Evolutionary conservation across 2,113 vertebrate species (phyloP).

Genomic region (Limnothrissa miodon): DNA sequence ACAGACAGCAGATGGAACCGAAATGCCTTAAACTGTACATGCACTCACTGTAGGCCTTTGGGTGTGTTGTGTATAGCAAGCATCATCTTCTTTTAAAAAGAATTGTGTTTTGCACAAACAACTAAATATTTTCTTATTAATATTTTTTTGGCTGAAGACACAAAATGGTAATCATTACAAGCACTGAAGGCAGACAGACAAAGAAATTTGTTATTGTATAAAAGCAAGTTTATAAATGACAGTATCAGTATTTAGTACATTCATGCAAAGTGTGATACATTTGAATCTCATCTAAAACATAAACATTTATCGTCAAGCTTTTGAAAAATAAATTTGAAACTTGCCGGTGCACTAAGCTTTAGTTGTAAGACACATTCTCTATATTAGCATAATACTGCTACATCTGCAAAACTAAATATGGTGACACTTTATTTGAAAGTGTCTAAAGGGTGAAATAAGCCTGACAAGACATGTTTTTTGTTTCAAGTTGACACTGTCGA

Average conservation of each 20-base stretch:
- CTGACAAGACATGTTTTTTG: too few relatives aligned
- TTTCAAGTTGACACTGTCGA: too few relatives aligned
- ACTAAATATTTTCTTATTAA: not conserved
- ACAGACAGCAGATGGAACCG: not conserved
- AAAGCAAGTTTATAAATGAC: conserved; percentile 68
- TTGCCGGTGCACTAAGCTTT: conserved; percentile 1
- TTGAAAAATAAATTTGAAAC: not conserved
- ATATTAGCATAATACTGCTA: not conserved
- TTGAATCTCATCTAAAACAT: conserved; percentile 19
- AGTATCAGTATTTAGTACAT: conserved; percentile 65
- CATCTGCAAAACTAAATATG: not conserved
- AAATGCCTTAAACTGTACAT: not conserved
- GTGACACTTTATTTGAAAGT: too few relatives aligned
- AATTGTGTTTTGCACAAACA: too few relatives aligned
- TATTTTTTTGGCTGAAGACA: not conserved
- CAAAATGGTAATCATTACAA: not conserved
- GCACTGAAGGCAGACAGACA: conserved; percentile 22
- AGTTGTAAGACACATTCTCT: not conserved
- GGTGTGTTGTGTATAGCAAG: not conserved
- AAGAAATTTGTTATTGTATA: conserved; percentile 51
- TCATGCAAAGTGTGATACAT: conserved; percentile 47
- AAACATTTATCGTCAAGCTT: not conserved
- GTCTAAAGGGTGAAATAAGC: too few relatives aligned
- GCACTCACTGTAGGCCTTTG: not conserved
- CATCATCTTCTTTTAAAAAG: not conserved